These are phyloP conservation scores for Cosmorhoe ocellata DNA, from an alignment of 2,888 invertebrate genomes.

Conservation along the genomic window DNA sequence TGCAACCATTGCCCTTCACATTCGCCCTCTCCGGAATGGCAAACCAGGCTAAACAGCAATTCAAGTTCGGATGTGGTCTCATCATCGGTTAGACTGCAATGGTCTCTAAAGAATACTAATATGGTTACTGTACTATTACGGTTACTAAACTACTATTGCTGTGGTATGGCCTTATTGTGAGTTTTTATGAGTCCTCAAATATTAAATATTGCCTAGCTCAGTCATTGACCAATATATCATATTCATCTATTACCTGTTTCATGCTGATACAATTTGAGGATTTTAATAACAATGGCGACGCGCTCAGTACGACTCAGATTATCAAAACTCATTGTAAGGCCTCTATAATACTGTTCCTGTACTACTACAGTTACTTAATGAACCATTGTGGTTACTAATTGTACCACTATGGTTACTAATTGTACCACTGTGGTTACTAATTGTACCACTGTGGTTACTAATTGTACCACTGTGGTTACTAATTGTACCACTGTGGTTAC, in stretches of 20 bases:
- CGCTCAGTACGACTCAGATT: no score
- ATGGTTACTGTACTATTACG: neutral
- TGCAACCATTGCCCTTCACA: slow-evolving; percentile 96
- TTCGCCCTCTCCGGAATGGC: slow-evolving; percentile 95
- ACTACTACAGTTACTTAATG: neutral
- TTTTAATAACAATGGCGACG: no score
- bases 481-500: neutral
- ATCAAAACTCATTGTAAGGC: no score
- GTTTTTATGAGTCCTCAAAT: no score
- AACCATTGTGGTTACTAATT: no score
- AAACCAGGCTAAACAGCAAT: slow-evolving; percentile 96
- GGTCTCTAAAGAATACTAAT: neutral
- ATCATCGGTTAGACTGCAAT: slow-evolving; percentile 90
- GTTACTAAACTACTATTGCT: neutral
- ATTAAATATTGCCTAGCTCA: no score
- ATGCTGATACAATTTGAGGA: no score
- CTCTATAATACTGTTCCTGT: neutral
- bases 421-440: neutral
- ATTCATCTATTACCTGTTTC: no score
- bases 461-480: neutral
- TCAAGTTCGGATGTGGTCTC: slow-evolving; percentile 96
- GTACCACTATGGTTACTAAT: no score
- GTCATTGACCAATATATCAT: no score
- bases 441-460: neutral
- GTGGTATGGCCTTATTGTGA: neutral